A percentile compares a stretch with the other conserved stretches of the same genome.
These are phyloP conservation scores for Pangasius sanitwongsei DNA, from an alignment of 2,797 vertebrate species.

Conservation along the genomic window DNA sequence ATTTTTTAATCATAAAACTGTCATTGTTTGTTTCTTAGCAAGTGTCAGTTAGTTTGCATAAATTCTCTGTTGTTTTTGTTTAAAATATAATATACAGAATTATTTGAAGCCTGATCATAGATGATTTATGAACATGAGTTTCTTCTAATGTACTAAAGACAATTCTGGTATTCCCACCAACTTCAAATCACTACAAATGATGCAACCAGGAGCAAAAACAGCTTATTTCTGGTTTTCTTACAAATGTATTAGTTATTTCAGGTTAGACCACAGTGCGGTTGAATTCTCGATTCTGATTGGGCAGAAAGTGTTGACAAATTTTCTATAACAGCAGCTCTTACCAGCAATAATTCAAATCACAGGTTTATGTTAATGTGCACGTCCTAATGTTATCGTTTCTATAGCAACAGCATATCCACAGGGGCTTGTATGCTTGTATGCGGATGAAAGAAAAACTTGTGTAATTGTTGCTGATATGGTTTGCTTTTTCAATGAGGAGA, in stretches of 20 bases:
- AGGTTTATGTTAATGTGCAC: neutral
- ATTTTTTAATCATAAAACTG: neutral
- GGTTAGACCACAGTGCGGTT: neutral
- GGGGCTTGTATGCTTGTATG: neutral
- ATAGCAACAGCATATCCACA: neutral
- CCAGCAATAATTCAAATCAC: neutral
- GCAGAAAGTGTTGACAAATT: neutral
- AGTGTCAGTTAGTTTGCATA: neutral
- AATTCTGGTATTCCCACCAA: neutral
- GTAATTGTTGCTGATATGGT: neutral
- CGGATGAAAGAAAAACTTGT: neutral
- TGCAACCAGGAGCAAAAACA: conserved; percentile 3
- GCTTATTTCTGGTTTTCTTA: no score
- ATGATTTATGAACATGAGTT: conserved; percentile 10
- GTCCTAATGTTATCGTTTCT: neutral
- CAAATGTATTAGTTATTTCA: neutral
- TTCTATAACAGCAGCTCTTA: neutral
- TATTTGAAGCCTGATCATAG: neutral
- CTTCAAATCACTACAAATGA: conserved; percentile 13
- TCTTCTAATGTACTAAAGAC: neutral
- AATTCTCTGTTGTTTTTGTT: neutral
- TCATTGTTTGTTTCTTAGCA: neutral
- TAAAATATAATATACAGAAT: neutral
- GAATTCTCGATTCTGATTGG: neutral
- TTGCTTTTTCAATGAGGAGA: neutral